These are phyloP conservation scores for Endomychus coccineus DNA, from an alignment of 2,888 invertebrate species.

Conservation along the genomic window DNA sequence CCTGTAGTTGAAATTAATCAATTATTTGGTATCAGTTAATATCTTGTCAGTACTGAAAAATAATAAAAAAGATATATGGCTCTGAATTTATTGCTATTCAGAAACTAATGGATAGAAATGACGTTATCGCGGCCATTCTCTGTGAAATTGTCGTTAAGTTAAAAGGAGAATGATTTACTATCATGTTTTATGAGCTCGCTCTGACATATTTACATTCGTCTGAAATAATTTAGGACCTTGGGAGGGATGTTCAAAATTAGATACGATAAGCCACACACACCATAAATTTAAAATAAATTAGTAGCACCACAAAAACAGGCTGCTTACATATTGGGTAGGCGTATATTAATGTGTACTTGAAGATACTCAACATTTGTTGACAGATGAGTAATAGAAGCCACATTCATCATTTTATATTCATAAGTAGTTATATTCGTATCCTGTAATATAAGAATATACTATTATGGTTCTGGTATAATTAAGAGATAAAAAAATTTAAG, in stretches of 20 bases:
- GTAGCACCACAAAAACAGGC: constrained; percentile 40
- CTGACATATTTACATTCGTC: constrained; percentile 30
- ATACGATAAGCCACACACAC: constrained; percentile 37
- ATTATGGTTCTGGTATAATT: too few relatives aligned
- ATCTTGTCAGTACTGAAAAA: not conserved
- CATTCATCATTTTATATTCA: too few relatives aligned
- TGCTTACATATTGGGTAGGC: constrained; percentile 40
- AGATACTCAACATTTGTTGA: constrained; percentile 37
- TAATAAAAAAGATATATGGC: not conserved
- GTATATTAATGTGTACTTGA: constrained; percentile 40
- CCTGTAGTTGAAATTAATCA: too few relatives aligned
- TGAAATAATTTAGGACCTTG: constrained; percentile 30
- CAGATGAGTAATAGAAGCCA: constrained; percentile 35
- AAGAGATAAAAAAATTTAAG: too few relatives aligned
- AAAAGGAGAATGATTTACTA: constrained; percentile 31
- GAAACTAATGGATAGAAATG: constrained; percentile 9
- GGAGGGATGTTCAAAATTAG: constrained; percentile 36
- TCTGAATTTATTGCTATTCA: constrained; percentile 1
- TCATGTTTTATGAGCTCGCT: constrained; percentile 26
- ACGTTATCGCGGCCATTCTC: constrained; percentile 26
- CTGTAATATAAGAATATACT: too few relatives aligned
- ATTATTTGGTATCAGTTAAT: too few relatives aligned
- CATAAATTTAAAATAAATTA: constrained; percentile 42
- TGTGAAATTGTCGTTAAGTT: constrained; percentile 29
- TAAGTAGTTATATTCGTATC: too few relatives aligned